Evolutionary conservation across 2,888 invertebrate species (phyloP).

Genomic region (Dione vanillae): DNA sequence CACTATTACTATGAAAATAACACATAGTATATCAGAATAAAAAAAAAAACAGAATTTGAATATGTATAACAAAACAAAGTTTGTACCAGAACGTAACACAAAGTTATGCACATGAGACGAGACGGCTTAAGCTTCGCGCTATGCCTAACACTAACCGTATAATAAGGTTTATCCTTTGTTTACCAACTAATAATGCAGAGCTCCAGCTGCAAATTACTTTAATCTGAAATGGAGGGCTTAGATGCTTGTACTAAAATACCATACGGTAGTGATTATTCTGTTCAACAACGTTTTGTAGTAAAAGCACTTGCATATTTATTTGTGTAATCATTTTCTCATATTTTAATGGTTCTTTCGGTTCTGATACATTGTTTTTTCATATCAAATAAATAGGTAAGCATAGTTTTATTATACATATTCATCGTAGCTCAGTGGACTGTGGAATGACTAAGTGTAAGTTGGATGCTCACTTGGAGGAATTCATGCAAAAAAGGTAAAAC

Average conservation of each 20-base stretch:
- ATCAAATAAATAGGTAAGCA: too few species aligned
- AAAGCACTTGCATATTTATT: background rate
- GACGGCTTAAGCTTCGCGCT: conserved; percentile 53
- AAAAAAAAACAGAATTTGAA: conserved; percentile 1
- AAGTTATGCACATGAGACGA: conserved; percentile 55
- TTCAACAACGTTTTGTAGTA: background rate
- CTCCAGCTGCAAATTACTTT: conserved; percentile 37
- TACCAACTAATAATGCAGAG: conserved; percentile 48
- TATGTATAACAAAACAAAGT: conserved; percentile 12
- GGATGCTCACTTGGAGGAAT: too few species aligned
- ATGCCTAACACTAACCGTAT: conserved; percentile 64
- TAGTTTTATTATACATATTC: too few species aligned
- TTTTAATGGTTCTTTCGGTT: background rate
- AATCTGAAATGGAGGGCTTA: conserved; percentile 34
- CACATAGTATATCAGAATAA: background rate
- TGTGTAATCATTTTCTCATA: background rate
- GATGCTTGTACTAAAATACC: conserved; percentile 8
- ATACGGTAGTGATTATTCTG: background rate
- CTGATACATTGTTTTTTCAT: too few species aligned
- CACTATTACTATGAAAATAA: too few species aligned
- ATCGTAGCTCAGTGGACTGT: too few species aligned
- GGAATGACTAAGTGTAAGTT: too few species aligned
- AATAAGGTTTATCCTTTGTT: conserved; percentile 65
- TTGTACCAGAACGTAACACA: conserved; percentile 41
- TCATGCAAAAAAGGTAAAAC: too few species aligned